Percentiles rank a stretch among this genome's conserved stretches.
phyloP scores from a whole-genome alignment of 1,140 invertebrate species.

The Bacillus rossius region DNA sequence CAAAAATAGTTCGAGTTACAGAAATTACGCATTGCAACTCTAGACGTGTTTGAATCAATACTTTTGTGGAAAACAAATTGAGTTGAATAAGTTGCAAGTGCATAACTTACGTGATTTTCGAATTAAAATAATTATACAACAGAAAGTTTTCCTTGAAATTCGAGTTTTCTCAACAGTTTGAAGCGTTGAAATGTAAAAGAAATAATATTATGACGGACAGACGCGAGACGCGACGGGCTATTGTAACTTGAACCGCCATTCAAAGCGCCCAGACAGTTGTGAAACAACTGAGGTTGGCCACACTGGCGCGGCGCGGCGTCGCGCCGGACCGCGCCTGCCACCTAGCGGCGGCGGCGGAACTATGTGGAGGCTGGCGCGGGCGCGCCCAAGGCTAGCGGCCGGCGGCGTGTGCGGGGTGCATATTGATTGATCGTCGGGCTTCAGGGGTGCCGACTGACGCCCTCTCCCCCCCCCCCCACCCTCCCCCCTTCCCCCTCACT shows the following conservation, averaged over 20 bases:
- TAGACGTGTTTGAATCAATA: too few relatives aligned
- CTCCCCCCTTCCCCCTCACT: too few relatives aligned
- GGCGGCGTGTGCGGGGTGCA: neutral
- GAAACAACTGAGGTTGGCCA: neutral
- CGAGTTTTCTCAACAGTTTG: too few relatives aligned
- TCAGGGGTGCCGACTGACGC: conserved; percentile 20
- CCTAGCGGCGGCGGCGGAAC: conserved; percentile 25
- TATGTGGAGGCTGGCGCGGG: neutral
- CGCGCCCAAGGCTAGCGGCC: neutral
- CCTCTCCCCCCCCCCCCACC: conserved; percentile 15
- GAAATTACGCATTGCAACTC: too few relatives aligned
- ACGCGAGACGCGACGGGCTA: neutral
- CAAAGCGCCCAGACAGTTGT: neutral
- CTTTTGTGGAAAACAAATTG: too few relatives aligned
- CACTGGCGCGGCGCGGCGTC: conserved; percentile 14
- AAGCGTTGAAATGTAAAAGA: too few relatives aligned
- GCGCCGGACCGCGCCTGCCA: conserved; percentile 40
- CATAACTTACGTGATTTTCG: too few relatives aligned
- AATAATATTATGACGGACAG: too few relatives aligned
- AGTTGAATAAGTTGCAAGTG: too few relatives aligned
- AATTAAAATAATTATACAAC: too few relatives aligned
- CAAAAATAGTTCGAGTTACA: too few relatives aligned
- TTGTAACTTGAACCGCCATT: neutral
- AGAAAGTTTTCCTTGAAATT: too few relatives aligned
- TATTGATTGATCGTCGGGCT: conserved; percentile 24